These are phyloP conservation scores for Candidula unifasciata DNA, from an alignment of 2,888 invertebrate genomes.

Conservation along the genomic window DNA sequence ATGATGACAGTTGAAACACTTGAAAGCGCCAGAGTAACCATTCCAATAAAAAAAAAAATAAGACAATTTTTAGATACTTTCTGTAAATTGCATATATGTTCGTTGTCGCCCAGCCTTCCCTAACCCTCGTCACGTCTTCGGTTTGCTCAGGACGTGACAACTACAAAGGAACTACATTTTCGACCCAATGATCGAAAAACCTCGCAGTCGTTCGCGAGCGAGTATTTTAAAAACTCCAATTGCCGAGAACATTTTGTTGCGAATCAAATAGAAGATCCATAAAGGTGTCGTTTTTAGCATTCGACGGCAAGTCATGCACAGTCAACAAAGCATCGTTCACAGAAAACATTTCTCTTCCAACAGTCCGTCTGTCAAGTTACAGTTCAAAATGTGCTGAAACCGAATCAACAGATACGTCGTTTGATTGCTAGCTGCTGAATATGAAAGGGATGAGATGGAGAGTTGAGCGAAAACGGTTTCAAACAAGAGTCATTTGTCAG, in stretches of 20 bases:
- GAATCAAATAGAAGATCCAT: constrained; percentile 13
- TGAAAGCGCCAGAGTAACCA: background rate
- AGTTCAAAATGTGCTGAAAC: constrained; percentile 24
- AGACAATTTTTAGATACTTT: constrained; percentile 31
- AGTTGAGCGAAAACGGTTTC: background rate
- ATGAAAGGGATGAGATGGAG: background rate
- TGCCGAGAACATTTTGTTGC: constrained; percentile 13
- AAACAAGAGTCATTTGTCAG: background rate
- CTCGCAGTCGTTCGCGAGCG: background rate
- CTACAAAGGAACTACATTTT: background rate
- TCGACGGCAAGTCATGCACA: background rate
- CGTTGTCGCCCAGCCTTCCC: background rate
- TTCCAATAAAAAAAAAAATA: constrained; percentile 15
- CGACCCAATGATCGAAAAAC: background rate
- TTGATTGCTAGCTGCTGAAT: constrained; percentile 12
- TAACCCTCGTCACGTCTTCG: background rate
- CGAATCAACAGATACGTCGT: constrained; percentile 13
- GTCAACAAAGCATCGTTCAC: constrained; percentile 6
- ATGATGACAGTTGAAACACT: background rate
- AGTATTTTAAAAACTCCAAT: background rate
- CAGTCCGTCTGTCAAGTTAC: background rate
- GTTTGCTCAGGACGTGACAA: background rate
- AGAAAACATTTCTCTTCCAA: background rate
- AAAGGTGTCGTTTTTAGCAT: constrained; percentile 12
- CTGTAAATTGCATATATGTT: constrained; percentile 9